A percentile compares a stretch with the other conserved stretches of the same genome.
Conservation (phyloP, 2,888 invertebrate genomes). For the Reticulitermes lucifugus region DNA sequence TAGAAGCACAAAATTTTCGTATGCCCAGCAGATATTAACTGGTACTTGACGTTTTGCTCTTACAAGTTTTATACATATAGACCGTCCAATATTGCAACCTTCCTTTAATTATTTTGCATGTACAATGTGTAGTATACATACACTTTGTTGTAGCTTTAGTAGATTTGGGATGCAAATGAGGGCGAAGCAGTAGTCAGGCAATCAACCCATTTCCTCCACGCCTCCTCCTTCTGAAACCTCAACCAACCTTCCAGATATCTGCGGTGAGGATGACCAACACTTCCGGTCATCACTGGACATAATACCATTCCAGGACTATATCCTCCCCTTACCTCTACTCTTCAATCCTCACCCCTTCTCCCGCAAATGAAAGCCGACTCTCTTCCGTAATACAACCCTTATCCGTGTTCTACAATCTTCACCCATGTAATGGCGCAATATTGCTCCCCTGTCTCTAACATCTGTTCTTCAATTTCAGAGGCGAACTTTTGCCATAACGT, state of each 20-base stretch:
- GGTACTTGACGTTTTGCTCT: conserved; percentile 23
- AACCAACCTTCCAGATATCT: conserved; percentile 35
- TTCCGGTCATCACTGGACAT: conserved; percentile 41
- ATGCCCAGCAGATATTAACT: conserved; percentile 29
- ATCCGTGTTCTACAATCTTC: conserved; percentile 41
- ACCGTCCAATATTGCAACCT: conserved; percentile 35
- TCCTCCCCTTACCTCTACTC: not conserved
- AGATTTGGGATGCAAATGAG: conserved; percentile 37
- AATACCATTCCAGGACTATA: conserved; percentile 14
- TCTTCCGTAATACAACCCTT: conserved; percentile 9
- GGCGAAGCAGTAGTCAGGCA: conserved; percentile 32
- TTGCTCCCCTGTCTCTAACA: conserved; percentile 15
- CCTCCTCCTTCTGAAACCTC: conserved; percentile 33
- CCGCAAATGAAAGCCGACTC: conserved; percentile 35
- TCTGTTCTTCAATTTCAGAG: conserved; percentile 39
- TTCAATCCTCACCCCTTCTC: not conserved
- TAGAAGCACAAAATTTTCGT: conserved; percentile 8
- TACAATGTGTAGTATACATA: conserved; percentile 2
- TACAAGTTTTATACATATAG: conserved; percentile 14
- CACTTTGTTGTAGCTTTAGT: conserved; percentile 29
- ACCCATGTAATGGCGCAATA: conserved; percentile 33
- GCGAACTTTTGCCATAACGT: conserved; percentile 35
- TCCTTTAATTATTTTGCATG: conserved; percentile 42
- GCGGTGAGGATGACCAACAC: conserved; percentile 39
- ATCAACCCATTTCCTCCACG: conserved; percentile 28